Percentiles rank a stretch among this genome's conserved stretches.
Evolutionary conservation across 2,888 invertebrate genomes (phyloP).

Genomic region (Eurytoma californica): DNA sequence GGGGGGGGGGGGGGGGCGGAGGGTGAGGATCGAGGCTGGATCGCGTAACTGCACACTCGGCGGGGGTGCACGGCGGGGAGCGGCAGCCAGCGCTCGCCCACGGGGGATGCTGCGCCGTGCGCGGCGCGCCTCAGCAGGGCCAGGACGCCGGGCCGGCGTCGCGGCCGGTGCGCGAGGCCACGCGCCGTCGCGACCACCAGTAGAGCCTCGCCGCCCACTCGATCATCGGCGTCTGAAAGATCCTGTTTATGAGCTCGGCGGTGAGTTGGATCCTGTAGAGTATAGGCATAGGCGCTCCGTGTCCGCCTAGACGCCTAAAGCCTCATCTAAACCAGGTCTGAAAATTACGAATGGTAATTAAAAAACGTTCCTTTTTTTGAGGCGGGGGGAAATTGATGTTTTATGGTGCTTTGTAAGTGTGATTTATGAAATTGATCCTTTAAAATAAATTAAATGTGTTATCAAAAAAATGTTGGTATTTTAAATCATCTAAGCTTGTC

Average conservation of each 20-base stretch:
- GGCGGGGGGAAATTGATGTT: too few species aligned
- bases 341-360: not conserved
- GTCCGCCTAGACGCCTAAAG: constrained; percentile 60
- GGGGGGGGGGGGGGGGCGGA: not conserved
- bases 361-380: too few species aligned
- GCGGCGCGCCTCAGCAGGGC: not conserved
- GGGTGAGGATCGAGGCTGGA: not conserved
- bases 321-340: constrained; percentile 61
- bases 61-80: not conserved
- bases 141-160: not conserved
- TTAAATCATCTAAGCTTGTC: too few species aligned
- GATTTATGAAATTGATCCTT: too few species aligned
- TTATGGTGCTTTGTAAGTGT: too few species aligned
- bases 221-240: constrained; percentile 64
- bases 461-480: too few species aligned
- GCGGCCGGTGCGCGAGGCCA: not conserved
- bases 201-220: constrained; percentile 65
- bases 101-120: not conserved
- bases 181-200: constrained; percentile 64
- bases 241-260: constrained; percentile 64
- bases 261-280: constrained; percentile 65
- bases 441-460: too few species aligned
- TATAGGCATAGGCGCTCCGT: constrained; percentile 61
- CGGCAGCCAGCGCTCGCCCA: constrained; percentile 5
- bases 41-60: not conserved